Conservation (phyloP, 2,113 vertebrate species). For the Talpa occidentalis region DNA sequence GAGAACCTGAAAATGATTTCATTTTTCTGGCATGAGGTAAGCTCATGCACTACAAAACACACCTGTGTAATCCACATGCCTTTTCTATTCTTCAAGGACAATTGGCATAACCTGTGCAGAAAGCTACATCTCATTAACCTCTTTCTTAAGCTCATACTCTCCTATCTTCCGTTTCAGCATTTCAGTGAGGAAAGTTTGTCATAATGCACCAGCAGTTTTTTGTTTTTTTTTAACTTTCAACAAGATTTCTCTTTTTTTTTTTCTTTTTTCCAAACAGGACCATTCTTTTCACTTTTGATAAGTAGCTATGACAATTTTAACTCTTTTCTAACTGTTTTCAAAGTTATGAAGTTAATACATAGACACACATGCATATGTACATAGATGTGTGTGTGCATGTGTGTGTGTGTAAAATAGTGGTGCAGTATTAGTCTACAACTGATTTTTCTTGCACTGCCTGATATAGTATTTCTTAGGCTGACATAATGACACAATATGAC, state of each 20-base stretch:
- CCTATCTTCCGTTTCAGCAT: constrained; percentile 55
- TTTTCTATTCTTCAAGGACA: constrained; percentile 49
- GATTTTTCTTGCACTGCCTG: constrained; percentile 56
- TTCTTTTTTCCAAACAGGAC: constrained; percentile 33
- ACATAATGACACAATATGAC: neutral
- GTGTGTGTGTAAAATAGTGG: neutral
- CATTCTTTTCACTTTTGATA: constrained; percentile 62
- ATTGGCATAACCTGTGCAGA: constrained; percentile 39
- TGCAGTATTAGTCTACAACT: constrained; percentile 2
- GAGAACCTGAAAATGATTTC: neutral
- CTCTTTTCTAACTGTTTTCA: constrained; percentile 36
- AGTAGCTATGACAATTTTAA: constrained; percentile 15
- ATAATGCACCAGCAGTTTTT: constrained; percentile 76
- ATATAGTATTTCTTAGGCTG: constrained; percentile 42
- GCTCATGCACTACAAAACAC: neutral
- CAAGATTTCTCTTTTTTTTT: constrained; percentile 22
- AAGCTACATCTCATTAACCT: constrained; percentile 53
- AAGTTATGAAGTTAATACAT: neutral
- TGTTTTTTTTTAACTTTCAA: constrained; percentile 64
- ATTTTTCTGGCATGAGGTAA: constrained; percentile 7
- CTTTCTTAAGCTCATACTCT: constrained; percentile 62
- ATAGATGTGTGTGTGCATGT: neutral
- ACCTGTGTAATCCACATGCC: constrained; percentile 39
- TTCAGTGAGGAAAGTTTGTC: constrained; percentile 73
- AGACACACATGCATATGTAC: too few species aligned